These are phyloP conservation scores for Lota lota DNA, from an alignment of 2,113 vertebrate species.

Conservation along the genomic window DNA sequence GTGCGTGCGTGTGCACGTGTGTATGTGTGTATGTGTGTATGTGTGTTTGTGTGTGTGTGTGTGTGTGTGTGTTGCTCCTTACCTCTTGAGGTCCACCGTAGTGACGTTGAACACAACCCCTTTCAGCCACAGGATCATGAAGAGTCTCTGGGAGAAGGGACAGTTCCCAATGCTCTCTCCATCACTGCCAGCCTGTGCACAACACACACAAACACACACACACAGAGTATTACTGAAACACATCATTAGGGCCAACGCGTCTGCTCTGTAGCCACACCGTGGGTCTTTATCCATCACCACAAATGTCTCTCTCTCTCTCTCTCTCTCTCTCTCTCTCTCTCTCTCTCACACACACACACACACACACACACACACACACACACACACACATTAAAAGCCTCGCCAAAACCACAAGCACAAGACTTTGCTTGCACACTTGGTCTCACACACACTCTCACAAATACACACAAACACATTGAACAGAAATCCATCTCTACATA, in stretches of 20 bases:
- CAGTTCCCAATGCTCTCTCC: conserved; percentile 98
- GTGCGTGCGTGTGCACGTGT: background rate
- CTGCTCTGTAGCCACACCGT: no score
- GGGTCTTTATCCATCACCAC: no score
- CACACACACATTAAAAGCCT: no score
- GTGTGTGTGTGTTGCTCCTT: conserved; percentile 5
- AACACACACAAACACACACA: conserved; percentile 5
- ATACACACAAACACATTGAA: background rate
- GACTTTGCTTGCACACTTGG: no score
- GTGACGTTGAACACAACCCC: conserved; percentile 98
- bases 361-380: no score
- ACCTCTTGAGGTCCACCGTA: conserved; percentile 97
- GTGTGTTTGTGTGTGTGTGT: background rate
- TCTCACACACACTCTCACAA: no score
- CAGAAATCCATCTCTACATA: conserved; percentile 1
- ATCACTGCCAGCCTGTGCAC: conserved; percentile 85
- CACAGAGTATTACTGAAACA: no score
- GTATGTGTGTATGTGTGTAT: background rate
- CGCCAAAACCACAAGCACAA: no score
- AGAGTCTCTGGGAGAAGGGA: conserved; percentile 96
- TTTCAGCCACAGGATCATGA: conserved; percentile 99
- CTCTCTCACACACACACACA: no score
- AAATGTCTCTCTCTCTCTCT: no score
- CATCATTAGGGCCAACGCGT: no score
- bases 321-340: no score